These are phyloP conservation scores for Machaerirhynchus nigripectus DNA, from an alignment of 2,113 vertebrate species.

Conservation along the genomic window DNA sequence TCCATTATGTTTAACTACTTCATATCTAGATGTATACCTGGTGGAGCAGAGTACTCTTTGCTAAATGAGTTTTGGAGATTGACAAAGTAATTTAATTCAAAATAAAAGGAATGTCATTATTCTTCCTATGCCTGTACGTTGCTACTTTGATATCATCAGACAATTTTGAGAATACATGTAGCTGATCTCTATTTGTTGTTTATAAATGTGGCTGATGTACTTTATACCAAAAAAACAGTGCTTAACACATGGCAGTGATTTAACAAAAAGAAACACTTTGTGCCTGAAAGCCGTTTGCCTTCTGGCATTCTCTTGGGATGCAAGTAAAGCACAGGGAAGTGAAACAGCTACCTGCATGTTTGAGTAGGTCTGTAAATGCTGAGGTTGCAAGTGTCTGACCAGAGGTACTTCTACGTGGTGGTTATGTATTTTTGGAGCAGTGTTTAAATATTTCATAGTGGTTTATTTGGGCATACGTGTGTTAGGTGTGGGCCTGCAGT, in stretches of 20 bases:
- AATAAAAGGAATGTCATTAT: neutral
- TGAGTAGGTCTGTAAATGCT: neutral
- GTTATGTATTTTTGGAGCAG: slow-evolving; percentile 1
- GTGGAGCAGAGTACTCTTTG: neutral
- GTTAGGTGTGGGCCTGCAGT: neutral
- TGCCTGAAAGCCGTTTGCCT: neutral
- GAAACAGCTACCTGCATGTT: neutral
- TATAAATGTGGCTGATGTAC: neutral
- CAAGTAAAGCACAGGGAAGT: neutral
- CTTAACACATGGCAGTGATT: neutral
- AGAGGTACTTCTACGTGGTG: neutral
- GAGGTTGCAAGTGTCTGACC: neutral
- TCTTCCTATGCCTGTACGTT: neutral
- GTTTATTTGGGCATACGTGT: neutral
- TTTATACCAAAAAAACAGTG: neutral
- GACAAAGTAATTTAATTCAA: neutral
- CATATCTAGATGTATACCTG: neutral
- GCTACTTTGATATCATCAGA: neutral
- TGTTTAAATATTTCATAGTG: slow-evolving; percentile 18
- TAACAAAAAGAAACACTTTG: neutral
- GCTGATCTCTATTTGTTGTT: neutral
- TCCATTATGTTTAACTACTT: slow-evolving; percentile 33
- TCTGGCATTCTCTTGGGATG: neutral
- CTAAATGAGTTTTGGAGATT: neutral
- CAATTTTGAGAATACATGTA: neutral